These are phyloP conservation scores for Virgularia gustaviana DNA, from an alignment of 92 coral and sea anemone species.

Conservation along the genomic window DNA sequence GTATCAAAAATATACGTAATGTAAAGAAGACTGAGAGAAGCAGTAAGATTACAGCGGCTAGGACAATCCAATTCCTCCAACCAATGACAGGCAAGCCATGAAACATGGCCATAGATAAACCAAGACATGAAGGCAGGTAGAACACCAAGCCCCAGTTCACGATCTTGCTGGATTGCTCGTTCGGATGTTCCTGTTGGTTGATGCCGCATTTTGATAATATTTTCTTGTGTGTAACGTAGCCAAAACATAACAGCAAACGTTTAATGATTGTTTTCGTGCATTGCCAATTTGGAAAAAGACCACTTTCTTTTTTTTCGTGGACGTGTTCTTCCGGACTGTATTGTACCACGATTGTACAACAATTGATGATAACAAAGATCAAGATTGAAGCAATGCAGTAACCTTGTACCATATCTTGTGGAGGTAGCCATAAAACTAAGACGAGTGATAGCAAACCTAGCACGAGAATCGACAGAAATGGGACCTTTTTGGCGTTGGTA, in stretches of 20 bases:
- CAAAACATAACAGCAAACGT: slow-evolving; percentile 21
- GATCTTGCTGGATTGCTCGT: slow-evolving; percentile 11
- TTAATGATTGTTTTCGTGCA: slow-evolving; percentile 1
- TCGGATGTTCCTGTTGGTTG: background rate
- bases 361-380: slow-evolving; percentile 15
- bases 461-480: background rate
- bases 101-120: slow-evolving; percentile 15
- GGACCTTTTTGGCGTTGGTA: background rate
- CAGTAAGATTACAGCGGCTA: slow-evolving; percentile 9
- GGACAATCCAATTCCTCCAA: background rate
- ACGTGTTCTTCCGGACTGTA: background rate
- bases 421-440: slow-evolving; percentile 6
- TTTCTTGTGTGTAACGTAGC: slow-evolving; percentile 20
- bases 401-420: slow-evolving; percentile 1
- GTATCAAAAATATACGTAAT: slow-evolving; percentile 19
- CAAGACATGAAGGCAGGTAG: slow-evolving; percentile 17
- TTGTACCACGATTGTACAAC: slow-evolving; percentile 22
- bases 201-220: slow-evolving; percentile 17
- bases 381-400: slow-evolving; percentile 15
- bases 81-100: slow-evolving; percentile 29
- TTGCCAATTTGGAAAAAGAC: slow-evolving; percentile 24
- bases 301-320: background rate
- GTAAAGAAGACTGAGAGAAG: slow-evolving; percentile 4
- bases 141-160: slow-evolving; percentile 12
- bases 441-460: background rate